Conservation (phyloP, 2,797 vertebrate species). For the Crotalus adamanteus region DNA sequence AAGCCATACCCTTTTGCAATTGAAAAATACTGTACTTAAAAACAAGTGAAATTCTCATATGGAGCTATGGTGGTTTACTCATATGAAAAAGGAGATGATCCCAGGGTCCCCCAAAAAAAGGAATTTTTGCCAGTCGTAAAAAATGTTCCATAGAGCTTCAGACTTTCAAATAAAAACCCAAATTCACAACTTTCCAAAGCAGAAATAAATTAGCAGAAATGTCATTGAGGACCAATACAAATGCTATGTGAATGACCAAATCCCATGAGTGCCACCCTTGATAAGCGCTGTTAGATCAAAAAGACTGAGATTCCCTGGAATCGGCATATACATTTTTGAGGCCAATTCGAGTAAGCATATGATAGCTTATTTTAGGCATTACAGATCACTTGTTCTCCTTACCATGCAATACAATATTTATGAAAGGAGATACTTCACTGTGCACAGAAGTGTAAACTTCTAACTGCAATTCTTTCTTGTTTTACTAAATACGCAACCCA, state of each 20-base stretch:
- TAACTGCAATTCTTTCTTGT: neutral
- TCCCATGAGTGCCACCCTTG: neutral
- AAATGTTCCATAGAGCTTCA: neutral
- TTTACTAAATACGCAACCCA: neutral
- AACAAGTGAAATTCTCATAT: neutral
- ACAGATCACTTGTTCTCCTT: neutral
- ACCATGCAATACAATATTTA: neutral
- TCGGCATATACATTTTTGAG: neutral
- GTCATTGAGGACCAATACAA: neutral
- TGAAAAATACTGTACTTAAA: neutral
- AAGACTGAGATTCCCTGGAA: neutral
- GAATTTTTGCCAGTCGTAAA: neutral
- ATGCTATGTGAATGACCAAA: neutral
- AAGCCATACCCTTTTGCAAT: neutral
- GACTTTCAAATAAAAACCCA: neutral
- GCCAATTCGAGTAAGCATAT: neutral
- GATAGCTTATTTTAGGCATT: neutral
- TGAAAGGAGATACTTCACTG: neutral
- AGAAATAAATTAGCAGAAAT: neutral
- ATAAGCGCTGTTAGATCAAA: neutral
- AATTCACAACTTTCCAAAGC: neutral
- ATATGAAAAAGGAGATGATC: neutral
- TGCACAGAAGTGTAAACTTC: neutral
- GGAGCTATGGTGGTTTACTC: neutral
- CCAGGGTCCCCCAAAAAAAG: neutral